Percentiles rank a stretch among this genome's conserved stretches.
These are phyloP conservation scores for Sapajus apella DNA, from an alignment of 2,113 vertebrate species.

Conservation along the genomic window DNA sequence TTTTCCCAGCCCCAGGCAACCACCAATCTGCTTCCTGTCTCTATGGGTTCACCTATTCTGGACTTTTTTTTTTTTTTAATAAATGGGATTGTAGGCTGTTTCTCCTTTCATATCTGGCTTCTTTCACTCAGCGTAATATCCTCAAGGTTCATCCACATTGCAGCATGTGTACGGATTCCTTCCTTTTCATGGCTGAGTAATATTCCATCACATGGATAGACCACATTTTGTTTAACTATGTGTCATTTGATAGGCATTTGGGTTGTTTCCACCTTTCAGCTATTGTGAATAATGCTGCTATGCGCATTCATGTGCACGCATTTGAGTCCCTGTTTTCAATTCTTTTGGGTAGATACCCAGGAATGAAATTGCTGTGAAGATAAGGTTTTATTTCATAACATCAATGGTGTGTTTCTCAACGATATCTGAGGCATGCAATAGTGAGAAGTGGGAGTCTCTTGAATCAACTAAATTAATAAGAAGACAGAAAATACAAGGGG, in stretches of 20 bases:
- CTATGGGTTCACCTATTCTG: rapidly evolving
- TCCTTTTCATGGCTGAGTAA: not conserved
- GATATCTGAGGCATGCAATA: not conserved
- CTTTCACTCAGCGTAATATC: not conserved
- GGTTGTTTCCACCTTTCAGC: not conserved
- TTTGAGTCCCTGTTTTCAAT: not conserved
- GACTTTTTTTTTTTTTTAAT: too few species aligned
- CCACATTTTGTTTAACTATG: not conserved
- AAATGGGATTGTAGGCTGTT: rapidly evolving
- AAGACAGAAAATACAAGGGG: too few species aligned
- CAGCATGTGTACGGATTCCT: rapidly evolving
- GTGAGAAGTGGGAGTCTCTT: not conserved
- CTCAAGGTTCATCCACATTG: not conserved
- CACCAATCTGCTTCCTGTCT: not conserved
- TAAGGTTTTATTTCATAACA: not conserved
- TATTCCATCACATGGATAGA: rapidly evolving
- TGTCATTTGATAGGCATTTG: not conserved
- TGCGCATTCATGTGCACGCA: not conserved
- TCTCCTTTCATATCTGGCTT: not conserved
- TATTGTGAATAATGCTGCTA: not conserved
- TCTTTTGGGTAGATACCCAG: not conserved
- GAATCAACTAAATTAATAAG: not conserved
- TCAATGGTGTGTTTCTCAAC: not conserved
- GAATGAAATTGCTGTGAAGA: not conserved
- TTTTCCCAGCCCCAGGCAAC: too few species aligned